A percentile compares a stretch with the other conserved stretches of the same genome.
These are phyloP conservation scores for Albula glossodonta DNA, from an alignment of 2,113 vertebrate species.

Conservation along the genomic window DNA sequence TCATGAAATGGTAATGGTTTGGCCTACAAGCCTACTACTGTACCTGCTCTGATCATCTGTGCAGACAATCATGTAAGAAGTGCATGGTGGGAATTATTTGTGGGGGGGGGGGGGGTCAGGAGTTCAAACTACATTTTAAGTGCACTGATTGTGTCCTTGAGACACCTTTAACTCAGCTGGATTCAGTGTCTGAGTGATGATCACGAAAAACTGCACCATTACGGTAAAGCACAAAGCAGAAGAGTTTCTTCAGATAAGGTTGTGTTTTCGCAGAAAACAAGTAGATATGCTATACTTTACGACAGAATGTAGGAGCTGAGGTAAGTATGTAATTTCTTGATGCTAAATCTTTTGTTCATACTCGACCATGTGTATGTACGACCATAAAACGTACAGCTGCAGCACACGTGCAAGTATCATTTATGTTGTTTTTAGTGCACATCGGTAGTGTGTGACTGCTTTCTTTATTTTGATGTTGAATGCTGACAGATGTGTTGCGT, in stretches of 20 bases:
- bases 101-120: neutral
- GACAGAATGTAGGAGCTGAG: neutral
- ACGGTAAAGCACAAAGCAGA: neutral
- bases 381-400: neutral
- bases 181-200: neutral
- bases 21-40: too few species aligned
- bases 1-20: too few species aligned
- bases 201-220: neutral
- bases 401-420: neutral
- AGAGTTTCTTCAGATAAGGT: neutral
- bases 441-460: neutral
- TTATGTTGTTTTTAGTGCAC: neutral
- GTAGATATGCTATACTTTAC: neutral
- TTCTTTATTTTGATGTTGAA: neutral
- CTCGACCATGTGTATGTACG: neutral
- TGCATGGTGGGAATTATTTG: neutral
- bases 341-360: neutral
- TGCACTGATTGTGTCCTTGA: neutral
- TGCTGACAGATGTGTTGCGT: neutral
- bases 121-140: neutral
- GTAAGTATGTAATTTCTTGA: neutral
- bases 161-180: neutral
- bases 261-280: neutral
- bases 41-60: too few species aligned
- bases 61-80: too few species aligned